Percentiles rank a stretch among this genome's conserved stretches.
phyloP scores from a whole-genome alignment of 2,888 invertebrate genomes.

The Gasteruption jaculator region DNA sequence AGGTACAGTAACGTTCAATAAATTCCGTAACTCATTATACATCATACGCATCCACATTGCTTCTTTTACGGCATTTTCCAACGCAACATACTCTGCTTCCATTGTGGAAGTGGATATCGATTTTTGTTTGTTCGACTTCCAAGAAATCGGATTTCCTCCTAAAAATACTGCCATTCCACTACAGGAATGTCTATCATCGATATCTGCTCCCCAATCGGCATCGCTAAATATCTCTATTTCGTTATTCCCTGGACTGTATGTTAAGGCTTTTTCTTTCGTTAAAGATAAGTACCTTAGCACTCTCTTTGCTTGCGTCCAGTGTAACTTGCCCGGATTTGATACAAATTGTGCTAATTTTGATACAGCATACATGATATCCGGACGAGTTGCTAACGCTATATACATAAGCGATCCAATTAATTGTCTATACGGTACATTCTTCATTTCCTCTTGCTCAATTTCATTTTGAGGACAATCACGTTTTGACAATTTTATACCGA shows the following conservation, averaged over 20 bases:
- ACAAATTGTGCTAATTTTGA: constrained; percentile 8
- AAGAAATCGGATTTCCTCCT: background rate
- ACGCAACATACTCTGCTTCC: constrained; percentile 1
- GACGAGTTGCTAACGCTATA: background rate
- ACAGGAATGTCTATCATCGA: background rate
- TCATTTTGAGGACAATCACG: background rate
- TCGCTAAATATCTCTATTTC: constrained; percentile 4
- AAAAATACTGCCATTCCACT: constrained; percentile 1
- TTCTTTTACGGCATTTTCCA: background rate
- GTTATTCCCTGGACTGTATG: constrained; percentile 15
- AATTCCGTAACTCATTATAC: background rate
- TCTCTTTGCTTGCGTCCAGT: constrained; percentile 12
- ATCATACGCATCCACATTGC: constrained; percentile 1
- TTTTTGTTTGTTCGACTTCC: constrained; percentile 1
- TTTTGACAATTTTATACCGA: constrained; percentile 1
- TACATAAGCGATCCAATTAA: background rate
- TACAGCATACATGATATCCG: background rate
- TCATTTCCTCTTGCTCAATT: background rate
- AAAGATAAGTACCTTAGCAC: constrained; percentile 10
- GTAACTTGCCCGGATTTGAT: background rate
- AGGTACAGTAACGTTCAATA: too few relatives aligned
- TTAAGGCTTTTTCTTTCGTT: constrained; percentile 19
- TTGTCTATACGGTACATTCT: background rate
- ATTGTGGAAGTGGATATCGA: background rate
- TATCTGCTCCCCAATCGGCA: constrained; percentile 4